phyloP scores from a whole-genome alignment of 1,140 invertebrate genomes.

The Drosophila burlai region DNA sequence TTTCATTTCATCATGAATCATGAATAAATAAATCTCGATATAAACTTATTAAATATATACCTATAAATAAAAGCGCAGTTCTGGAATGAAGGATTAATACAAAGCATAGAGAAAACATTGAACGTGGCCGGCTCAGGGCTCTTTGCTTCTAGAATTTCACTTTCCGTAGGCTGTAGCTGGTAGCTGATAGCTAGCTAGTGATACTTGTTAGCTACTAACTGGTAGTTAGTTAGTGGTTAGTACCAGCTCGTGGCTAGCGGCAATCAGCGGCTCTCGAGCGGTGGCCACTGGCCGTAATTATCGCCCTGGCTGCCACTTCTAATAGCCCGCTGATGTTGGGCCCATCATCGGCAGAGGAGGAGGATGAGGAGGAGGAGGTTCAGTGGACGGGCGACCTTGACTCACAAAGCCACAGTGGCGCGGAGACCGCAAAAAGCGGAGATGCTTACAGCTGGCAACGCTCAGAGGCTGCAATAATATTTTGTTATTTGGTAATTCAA shows the following conservation, averaged over 20 bases:
- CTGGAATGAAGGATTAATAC: background rate
- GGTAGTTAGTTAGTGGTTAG: slow-evolving; percentile 4
- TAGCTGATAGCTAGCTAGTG: background rate
- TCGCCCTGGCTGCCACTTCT: slow-evolving; percentile 51
- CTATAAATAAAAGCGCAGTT: no score
- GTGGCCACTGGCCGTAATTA: slow-evolving; percentile 54
- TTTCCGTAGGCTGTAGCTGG: background rate
- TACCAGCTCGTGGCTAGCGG: slow-evolving; percentile 17
- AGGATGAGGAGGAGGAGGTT: slow-evolving; percentile 2
- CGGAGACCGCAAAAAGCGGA: slow-evolving; percentile 54
- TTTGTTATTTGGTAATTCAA: slow-evolving; percentile 60
- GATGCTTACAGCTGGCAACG: slow-evolving; percentile 7
- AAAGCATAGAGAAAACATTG: no score
- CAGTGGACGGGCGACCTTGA: slow-evolving; percentile 57
- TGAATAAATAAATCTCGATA: no score
- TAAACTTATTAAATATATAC: no score
- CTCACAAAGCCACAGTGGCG: slow-evolving; percentile 66
- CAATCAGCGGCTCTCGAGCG: slow-evolving; percentile 38
- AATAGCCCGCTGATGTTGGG: slow-evolving; percentile 9
- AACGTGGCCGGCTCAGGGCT: background rate
- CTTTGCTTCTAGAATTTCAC: slow-evolving; percentile 2
- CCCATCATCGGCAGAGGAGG: background rate
- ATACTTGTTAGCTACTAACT: background rate
- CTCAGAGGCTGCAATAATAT: slow-evolving; percentile 34
- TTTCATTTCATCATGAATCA: background rate